Evolutionary conservation across 2,113 vertebrate genomes (phyloP), one percentile per base, ranked within the genome.

Genomic region (Isichthys henryi): DNA sequence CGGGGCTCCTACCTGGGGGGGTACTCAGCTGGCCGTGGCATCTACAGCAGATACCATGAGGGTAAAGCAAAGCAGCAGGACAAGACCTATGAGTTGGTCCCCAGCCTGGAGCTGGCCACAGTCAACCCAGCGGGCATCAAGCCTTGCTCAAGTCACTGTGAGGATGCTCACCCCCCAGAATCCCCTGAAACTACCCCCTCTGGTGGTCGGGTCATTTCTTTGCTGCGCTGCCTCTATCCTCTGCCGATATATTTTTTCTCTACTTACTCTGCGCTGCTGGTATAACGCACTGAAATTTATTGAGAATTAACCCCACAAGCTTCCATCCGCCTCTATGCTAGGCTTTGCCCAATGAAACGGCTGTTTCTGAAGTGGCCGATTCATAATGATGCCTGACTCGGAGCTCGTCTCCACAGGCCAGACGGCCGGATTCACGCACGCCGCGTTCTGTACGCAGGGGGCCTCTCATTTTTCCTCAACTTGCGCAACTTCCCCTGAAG

Each of bases 11-110:
- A 99, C 97, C 97, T 99, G 83, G 98, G 98, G 88, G 98, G 98
- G 95, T 99, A 99, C 94, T 99, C 98, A 39, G 98, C 98, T 0
- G 98, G 98, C 94, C 98, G 98, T 92, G 98, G 98, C 93, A 99
- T 99, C 95, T 99, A 99, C 96, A 99, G 98, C 96, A 97, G 98
- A 93, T 99, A 99, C 94, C 98, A 99, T 0, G 98, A 99, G 96
- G 98, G 98, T 95, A 99, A 99, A 97, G 95, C 96, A 95, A 99
- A 98, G 93, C 97, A 96, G 93, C 95, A 97, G 90, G 98, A 99
- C 92, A 99, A 98, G 95, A 96, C 97, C 94, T 99, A 97, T 88
- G 98, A 99, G 93, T 96, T 99, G 94, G 96, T 99, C 93, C 95
- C 97, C 93, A 97, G 96, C 95, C 93, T 99, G 97, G 98, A 99